These are phyloP conservation scores for Leptopilina syphax DNA, from an alignment of 2,888 invertebrate genomes.

Conservation along the genomic window DNA sequence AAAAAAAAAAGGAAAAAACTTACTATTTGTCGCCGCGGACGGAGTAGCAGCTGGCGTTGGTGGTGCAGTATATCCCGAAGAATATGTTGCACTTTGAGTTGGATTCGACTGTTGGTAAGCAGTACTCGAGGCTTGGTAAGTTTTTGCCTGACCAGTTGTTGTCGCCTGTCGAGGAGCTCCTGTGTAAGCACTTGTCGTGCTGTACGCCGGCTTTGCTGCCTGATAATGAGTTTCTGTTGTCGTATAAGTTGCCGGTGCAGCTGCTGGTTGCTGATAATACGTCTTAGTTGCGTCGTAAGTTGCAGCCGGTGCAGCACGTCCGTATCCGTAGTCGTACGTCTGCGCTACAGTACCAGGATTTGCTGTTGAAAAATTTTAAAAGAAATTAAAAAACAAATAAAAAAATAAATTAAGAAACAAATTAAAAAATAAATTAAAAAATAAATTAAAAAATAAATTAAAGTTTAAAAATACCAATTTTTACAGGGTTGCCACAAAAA, in stretches of 20 bases:
- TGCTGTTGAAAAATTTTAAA: constrained; percentile 61
- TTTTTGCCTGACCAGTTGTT: constrained; percentile 78
- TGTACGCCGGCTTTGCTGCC: constrained; percentile 84
- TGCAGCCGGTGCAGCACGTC: constrained; percentile 81
- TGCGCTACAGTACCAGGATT: constrained; percentile 79
- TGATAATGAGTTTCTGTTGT: constrained; percentile 82
- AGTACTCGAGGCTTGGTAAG: constrained; percentile 74
- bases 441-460: background rate
- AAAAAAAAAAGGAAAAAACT: constrained; percentile 60
- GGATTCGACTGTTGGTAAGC: constrained; percentile 75
- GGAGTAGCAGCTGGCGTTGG: constrained; percentile 74
- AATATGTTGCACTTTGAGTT: constrained; percentile 72
- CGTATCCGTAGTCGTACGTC: constrained; percentile 84
- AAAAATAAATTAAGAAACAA: background rate
- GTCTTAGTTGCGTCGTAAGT: constrained; percentile 91
- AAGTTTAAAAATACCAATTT: background rate
- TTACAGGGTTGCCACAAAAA: too few species aligned
- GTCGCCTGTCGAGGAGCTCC: constrained; percentile 78
- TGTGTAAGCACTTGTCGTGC: constrained; percentile 84
- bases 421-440: too few species aligned
- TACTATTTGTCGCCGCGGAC: constrained; percentile 73
- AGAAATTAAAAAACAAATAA: background rate
- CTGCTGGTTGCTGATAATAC: constrained; percentile 90
- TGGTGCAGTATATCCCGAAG: constrained; percentile 74
- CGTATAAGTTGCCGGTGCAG: constrained; percentile 82